Base-by-base conservation (phyloP, 2,888 invertebrate species). In the Tanytarsus gracilentus region DNA sequence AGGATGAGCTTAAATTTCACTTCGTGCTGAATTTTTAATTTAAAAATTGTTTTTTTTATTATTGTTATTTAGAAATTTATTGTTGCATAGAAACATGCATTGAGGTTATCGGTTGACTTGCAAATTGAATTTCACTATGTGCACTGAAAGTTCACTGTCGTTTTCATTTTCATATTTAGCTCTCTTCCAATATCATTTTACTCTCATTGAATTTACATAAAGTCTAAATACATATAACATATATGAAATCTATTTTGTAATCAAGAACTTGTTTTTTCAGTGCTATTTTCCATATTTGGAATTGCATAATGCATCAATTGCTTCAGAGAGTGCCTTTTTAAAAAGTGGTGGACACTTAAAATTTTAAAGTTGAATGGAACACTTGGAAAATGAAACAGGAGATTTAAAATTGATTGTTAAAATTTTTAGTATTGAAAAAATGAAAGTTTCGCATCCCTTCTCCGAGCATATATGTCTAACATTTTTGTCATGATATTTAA, bases 91-190 rank as follows among this genome's bases (percentile, higher is more conserved):
- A n/a, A n/a, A n/a, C n/a, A n/a, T n/a, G n/a, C 29, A 5, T 14
- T 40, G 16, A 14, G 40, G 18, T 40, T 18, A 29, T 29, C 29
- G 29, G 29, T 7, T 9, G 29, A 29, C 7, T 29, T 29, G 7
- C 8, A 44, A 11, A 44, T 44, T 23, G 44, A 44, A 23, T 44
- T 44, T 23, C 23, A 44, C 23, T 44, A 23, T 44, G 23, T 44
- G 44, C 9, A 11, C 44, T 25, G 27, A 25, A 25, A 14, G 16
- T 33, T 21, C 53, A 53, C 53, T 53, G 36, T 53, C 53, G 23
- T 36, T 53, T 53, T 53, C 53, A 53, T 36, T 53, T 53, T 23
- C 11, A 53, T 53, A 53, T 53, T 53, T 53, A 36, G 53, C 4
- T 5, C 14, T 39, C n/a, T n/a, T n/a, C n/a, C 9, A 44, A 44